Evolutionary conservation across 30 jellyfish, hydroid and myxozoan species (phyloP).

Genomic region (Rhopilema esculentum): DNA sequence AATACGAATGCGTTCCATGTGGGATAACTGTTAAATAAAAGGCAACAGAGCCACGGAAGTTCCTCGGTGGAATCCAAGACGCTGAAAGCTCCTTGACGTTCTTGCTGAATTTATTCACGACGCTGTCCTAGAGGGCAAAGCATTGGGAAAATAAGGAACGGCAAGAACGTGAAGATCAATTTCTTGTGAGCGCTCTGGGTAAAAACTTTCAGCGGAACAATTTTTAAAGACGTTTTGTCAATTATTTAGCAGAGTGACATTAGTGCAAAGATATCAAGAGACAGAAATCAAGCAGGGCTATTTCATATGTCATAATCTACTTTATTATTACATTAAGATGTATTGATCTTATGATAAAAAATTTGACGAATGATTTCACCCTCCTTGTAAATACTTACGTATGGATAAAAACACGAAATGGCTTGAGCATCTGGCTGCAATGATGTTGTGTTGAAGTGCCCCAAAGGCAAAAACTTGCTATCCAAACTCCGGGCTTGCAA

Average conservation of each 20-base stretch:
- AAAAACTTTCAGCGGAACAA: too few species aligned
- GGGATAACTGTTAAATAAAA: conserved; percentile 49
- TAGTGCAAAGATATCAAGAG: too few species aligned
- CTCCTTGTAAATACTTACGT: conserved; percentile 33
- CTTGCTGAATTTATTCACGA: conserved; percentile 20
- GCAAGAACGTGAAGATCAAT: too few species aligned
- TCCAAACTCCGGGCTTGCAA: conserved; percentile 53
- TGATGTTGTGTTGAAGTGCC: conserved; percentile 26
- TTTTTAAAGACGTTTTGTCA: too few species aligned
- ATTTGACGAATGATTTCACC: too few species aligned
- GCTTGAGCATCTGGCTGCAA: conserved; percentile 54
- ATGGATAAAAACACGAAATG: conserved; percentile 51
- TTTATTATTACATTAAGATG: too few species aligned
- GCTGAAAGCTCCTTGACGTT: conserved; percentile 56
- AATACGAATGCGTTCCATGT: conserved; percentile 37
- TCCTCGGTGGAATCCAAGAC: conserved; percentile 57
- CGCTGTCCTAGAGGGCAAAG: conserved; percentile 34
- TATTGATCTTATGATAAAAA: too few species aligned
- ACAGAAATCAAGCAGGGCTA: too few species aligned
- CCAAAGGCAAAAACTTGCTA: conserved; percentile 33
- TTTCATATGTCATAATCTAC: too few species aligned
- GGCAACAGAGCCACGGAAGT: conserved; percentile 41
- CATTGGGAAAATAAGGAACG: not conserved
- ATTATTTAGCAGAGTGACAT: too few species aligned
- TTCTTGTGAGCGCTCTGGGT: too few species aligned